Percentiles rank a stretch among this genome's conserved stretches.
Conservation (phyloP, 53 echinoderm and acorn worm genomes). For the Glandiceps talaboti region DNA sequence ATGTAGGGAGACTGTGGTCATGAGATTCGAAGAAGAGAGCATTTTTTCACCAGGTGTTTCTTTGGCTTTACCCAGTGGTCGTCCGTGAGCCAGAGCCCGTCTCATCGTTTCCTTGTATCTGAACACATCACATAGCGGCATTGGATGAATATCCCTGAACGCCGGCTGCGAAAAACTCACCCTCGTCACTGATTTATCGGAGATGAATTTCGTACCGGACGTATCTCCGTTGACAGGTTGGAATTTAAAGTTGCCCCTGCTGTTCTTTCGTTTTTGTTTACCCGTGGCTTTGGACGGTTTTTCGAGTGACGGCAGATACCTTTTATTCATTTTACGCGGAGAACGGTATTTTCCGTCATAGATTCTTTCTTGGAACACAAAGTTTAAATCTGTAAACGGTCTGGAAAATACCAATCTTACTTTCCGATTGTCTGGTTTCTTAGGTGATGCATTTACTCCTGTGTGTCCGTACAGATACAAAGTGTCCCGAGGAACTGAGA, state of each 20-base stretch:
- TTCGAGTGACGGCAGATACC: not conserved
- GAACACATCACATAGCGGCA: not conserved
- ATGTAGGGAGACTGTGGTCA: not conserved
- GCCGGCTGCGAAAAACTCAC: not conserved
- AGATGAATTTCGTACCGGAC: not conserved
- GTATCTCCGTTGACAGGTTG: not conserved
- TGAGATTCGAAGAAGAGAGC: not conserved
- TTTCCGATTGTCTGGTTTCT: not conserved
- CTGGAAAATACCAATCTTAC: not conserved
- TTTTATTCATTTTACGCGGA: not conserved
- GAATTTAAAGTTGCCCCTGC: not conserved
- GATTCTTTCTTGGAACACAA: not conserved
- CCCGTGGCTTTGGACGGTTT: not conserved
- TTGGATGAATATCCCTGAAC: not conserved
- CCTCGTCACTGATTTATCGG: not conserved
- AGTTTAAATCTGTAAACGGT: not conserved
- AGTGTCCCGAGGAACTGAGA: not conserved
- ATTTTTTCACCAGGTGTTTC: not conserved
- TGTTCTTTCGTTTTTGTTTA: not conserved
- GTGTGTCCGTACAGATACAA: not conserved
- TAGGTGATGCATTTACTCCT: not conserved
- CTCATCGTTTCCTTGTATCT: not conserved
- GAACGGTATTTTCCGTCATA: not conserved
- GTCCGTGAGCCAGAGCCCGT: not conserved
- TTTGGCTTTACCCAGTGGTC: not conserved